Evolutionary conservation across 2,113 vertebrate genomes (phyloP).

Genomic region (Oplegnathus fasciatus): DNA sequence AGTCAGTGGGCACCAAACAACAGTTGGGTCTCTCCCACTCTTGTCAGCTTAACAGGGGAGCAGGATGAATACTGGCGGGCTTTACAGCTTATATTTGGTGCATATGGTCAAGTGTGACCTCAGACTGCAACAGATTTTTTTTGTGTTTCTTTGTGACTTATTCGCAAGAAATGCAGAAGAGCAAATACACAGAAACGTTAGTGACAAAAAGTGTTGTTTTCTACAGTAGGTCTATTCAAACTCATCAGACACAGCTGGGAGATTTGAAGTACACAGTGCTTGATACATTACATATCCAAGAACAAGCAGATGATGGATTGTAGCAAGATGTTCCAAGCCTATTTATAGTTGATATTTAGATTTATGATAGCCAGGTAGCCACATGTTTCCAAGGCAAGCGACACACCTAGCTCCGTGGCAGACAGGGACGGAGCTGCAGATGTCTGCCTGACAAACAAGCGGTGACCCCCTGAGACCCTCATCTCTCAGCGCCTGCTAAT

Average conservation of each 20-base stretch:
- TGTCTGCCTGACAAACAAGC: constrained; percentile 85
- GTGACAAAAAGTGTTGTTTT: constrained; percentile 18
- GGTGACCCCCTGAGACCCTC: constrained; percentile 80
- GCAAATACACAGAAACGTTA: constrained; percentile 12
- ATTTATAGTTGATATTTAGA: constrained; percentile 80
- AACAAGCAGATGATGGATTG: constrained; percentile 75
- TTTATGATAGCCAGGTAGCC: constrained; percentile 72
- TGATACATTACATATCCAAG: constrained; percentile 65
- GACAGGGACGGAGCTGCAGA: constrained; percentile 79
- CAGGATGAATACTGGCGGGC: constrained; percentile 61
- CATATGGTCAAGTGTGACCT: constrained; percentile 63
- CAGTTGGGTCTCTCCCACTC: constrained; percentile 74
- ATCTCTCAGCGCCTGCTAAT: constrained; percentile 80
- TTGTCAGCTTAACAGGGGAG: constrained; percentile 69
- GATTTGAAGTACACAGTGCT: constrained; percentile 49
- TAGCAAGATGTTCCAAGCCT: constrained; percentile 70
- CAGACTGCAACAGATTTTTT: constrained; percentile 26
- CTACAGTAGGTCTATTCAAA: constrained; percentile 26
- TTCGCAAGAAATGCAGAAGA: constrained; percentile 23
- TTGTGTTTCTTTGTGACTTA: constrained; percentile 18
- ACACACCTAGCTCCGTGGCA: constrained; percentile 55
- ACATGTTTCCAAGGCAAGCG: constrained; percentile 68
- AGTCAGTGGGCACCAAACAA: constrained; percentile 76
- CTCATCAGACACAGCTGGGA: constrained; percentile 60
- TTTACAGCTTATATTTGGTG: constrained; percentile 54